Conservation (phyloP, 37 sponge, comb jelly and placozoan genomes). For the Amphimedon queenslandica region DNA sequence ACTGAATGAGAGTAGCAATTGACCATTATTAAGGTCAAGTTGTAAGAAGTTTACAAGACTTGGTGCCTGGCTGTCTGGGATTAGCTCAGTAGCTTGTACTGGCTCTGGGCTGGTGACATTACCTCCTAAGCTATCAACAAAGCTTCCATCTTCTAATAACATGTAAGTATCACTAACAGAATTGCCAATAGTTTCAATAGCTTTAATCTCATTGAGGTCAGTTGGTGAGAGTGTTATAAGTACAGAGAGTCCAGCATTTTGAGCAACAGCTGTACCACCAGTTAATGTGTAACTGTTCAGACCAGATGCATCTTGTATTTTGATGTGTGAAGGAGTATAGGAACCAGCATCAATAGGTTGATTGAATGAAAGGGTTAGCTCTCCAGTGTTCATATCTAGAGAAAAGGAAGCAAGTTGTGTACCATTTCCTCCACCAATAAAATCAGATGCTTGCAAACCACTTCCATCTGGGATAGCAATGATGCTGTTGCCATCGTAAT, state of each 20-base stretch:
- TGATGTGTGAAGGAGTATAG: constrained; percentile 26
- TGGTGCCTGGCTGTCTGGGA: constrained; percentile 54
- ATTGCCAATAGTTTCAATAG: constrained; percentile 43
- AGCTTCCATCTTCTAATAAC: constrained; percentile 10
- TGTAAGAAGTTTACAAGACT: constrained; percentile 9
- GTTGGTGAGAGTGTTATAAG: constrained; percentile 18
- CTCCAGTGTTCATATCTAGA: constrained; percentile 80
- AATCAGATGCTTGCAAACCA: constrained; percentile 49
- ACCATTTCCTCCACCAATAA: constrained; percentile 61
- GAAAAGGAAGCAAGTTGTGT: constrained; percentile 55
- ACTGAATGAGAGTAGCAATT: constrained; percentile 44
- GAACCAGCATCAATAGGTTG: constrained; percentile 22
- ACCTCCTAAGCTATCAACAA: constrained; percentile 45
- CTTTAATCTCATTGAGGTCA: constrained; percentile 66
- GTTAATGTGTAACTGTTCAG: constrained; percentile 31
- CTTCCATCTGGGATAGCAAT: constrained; percentile 45
- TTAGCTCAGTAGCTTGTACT: constrained; percentile 36
- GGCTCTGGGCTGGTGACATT: constrained; percentile 47
- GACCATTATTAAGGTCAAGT: constrained; percentile 64
- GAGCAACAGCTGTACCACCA: constrained; percentile 31
- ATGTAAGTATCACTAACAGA: constrained; percentile 68
- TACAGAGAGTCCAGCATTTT: constrained; percentile 26
- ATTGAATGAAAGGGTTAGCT: constrained; percentile 51
- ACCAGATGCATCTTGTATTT: constrained; percentile 58
- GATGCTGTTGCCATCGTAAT: constrained; percentile 30